Base-by-base conservation (phyloP, 2,113 vertebrate species). In the Ancistrus triradiatus region DNA sequence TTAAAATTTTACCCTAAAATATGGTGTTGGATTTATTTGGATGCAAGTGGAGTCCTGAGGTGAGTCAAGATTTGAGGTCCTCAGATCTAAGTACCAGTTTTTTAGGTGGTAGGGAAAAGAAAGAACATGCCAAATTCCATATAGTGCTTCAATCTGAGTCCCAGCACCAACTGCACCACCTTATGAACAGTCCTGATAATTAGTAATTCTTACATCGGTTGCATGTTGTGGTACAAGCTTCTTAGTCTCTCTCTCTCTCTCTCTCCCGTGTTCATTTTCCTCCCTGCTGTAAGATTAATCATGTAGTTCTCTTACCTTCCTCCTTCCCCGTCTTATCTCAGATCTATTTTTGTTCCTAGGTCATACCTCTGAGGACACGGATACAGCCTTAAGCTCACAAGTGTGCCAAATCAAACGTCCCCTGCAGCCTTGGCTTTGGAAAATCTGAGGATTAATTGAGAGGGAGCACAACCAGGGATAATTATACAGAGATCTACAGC, bases 361-460 rank as follows among this genome's bases (percentile, higher is more conserved):
- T 71, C 69, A 71, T 46, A n/a, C 35, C 44, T 61, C 35, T 56
- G 21, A 2, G 46, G 68, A 60, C 25, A 48, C 44, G 4, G 42
- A 25, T 7, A 31, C 40, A 65, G 3, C 38, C 37, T 21, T 25
- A 60, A 19, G 50, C 74, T 59, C 24, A 37, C 49, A 59, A 46
- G 7, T 22, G 67, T 44, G 52, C 49, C 28, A 65, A 50, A 69
- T 59, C 7, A 56, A 59, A 74, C 10, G n/a, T n/a, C 33, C 47
- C 49, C 59, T 66, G 59, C 35, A 51, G 47, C 48, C 64, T 42
- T 56, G 48, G 50, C 28, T 35, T 65, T 40, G n/a, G n/a, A 14
- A 59, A 44, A 63, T 62, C 47, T 69, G 19, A 47, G 35, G 37
- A 58, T 69, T 55, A 57, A 67, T 75, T 69, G 60, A 59, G 51